Base-by-base conservation (phyloP, 2,888 invertebrate genomes). In the Eupithecia centaureata region DNA sequence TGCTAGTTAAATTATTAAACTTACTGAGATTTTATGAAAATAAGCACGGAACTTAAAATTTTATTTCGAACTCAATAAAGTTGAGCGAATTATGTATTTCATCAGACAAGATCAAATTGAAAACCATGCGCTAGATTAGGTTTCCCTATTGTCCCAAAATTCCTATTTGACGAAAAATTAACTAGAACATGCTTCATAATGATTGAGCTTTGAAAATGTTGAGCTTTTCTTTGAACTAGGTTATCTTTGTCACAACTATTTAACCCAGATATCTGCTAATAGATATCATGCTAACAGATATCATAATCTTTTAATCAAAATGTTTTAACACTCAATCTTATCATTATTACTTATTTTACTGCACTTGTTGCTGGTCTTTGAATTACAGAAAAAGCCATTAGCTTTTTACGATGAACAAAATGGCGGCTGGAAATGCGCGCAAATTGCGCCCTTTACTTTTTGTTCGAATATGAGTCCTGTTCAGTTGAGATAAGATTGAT, bases 401-500 rank as follows among this genome's bases (percentile, higher is more conserved):
- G 89, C 87, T 88, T 89, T 92, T 92, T 91, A 91, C 89, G 91
- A 86, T 79, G 82, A 85, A 87, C 89, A 86, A 90, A 92, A 91
- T 91, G 89, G 89, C 87, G 84, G 80, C 80, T 78, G 77, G 82
- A 80, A 85, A 84, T 83, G 81, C 78, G 79, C 70, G 75, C 80
- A 76, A 79, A 80, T 73, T 76, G 79, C 77, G 63, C 69, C 33
- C 59, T 73, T 68, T 54, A 27, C 27, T 64, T 66, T 67, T 71
- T 67, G 69, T 71, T 60, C 76, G 61, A 86, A 80, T 82, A 78
- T 82, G 72, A 58, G 73, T 77, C 80, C 79, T 86, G 77, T 69
- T 8, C 59, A 30, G 61, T 73, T 22, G 68, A 12, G 61, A 76
- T 84, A 86, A 77, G 77, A 78, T 77, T 76, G 74, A 74, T 70